Evolutionary conservation across 2,888 invertebrate species (phyloP), one percentile per base, ranked within the genome.

Genomic region (Lasius platythorax): DNA sequence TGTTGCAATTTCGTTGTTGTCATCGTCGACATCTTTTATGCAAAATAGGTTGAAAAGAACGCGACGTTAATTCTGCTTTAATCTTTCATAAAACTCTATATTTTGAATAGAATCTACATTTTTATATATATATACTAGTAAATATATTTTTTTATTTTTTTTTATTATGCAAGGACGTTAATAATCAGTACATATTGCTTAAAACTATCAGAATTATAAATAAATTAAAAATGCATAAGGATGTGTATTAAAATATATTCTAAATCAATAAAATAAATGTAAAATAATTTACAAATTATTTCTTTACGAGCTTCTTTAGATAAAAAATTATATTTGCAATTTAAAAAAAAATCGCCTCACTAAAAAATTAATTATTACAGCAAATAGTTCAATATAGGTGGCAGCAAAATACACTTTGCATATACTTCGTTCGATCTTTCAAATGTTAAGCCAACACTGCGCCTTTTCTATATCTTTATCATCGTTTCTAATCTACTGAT

Each of bases 1-100:
- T 81, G 79, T 81, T 81, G 79, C 79, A 81, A 81, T 73, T 81
- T 81, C 33, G 79, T 72, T 81, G 73, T 81, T 73, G 28, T 61
- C 28, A 43, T 79, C 40, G 50, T 18, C n/a, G 40, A 56, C 40
- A 30, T 78, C 12, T 33, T 73, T 46, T 43, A 72, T 61, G n/a
- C 18, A 72, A 40, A 12, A 56, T 72, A 23, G n/a, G 23, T 6
- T 23, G 12, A 28, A 70, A 58, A 28, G 18, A 23, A 43, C 6
- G 43, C 43, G 23, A 12, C 2, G 6, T 2, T 12, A 37, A 53
- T 66, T 76, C 9, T 3, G 1, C 23, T 58, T 66, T 43, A 28
- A 79, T 33, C 37, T 15, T 46, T 61, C 46, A 3, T 58, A 53
- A 15, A 61, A 15, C 15, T 30, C 6, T 28, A 23, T 23, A 23